phyloP scores from a whole-genome alignment of 2,113 vertebrate species.

The Copsychus sechellarum region DNA sequence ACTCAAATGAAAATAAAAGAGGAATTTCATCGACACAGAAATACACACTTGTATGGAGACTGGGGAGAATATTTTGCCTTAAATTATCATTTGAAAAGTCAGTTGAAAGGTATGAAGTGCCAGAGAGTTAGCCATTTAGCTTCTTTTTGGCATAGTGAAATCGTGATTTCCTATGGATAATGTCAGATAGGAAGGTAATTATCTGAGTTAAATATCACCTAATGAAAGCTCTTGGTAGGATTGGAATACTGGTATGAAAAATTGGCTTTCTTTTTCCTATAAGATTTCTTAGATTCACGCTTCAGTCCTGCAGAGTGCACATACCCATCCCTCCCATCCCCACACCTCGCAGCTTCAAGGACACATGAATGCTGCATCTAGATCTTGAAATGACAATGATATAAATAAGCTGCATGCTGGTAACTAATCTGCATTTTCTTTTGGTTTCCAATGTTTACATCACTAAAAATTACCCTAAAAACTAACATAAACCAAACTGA shows the following conservation, averaged over 20 bases:
- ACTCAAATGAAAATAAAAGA: not conserved
- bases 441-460: not conserved
- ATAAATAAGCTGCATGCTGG: not conserved
- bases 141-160: not conserved
- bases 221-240: not conserved
- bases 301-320: not conserved
- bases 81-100: not conserved
- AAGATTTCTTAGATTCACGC: not conserved
- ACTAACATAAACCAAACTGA: not conserved
- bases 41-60: not conserved
- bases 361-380: not conserved
- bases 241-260: not conserved
- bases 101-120: not conserved
- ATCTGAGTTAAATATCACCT: not conserved
- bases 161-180: constrained; percentile 1
- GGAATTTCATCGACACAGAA: not conserved
- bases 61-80: not conserved
- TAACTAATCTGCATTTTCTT: not conserved
- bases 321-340: not conserved
- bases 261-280: not conserved
- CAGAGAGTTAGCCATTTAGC: not conserved
- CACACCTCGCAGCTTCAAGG: not conserved
- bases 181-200: constrained; percentile 6
- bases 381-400: not conserved
- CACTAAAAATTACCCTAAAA: not conserved